Evolutionary conservation across 2,888 invertebrate genomes (phyloP), one percentile per base, ranked within the genome.

Genomic region (Cistogaster globosa): DNA sequence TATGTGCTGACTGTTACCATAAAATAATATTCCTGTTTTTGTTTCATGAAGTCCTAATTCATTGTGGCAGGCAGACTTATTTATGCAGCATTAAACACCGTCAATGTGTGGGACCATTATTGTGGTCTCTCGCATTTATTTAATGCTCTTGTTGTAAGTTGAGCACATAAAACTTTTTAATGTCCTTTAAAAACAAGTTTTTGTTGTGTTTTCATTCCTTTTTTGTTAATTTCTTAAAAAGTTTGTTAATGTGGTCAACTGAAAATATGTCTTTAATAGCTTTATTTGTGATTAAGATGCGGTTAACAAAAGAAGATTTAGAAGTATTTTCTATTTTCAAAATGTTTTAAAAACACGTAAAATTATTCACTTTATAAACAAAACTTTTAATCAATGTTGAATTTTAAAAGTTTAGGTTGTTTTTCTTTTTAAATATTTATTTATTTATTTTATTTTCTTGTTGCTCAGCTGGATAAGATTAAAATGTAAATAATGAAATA

Each of bases 21-120:
- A 26, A 32, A 12, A 45, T 57, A 26, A 63, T 48, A 32, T 51
- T 20, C 14, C 14, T 45, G 48, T 74, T 67, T 60, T 53, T 55
- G 7, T 36, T 71, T 12, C 12, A 53, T 36, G 22, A 55, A 32
- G 9, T 60, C 53, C 60, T 45, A 74, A 62, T 68, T 32, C 16
- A 14, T 63, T 75, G 26, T 42, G 38, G 42, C n/a, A 22, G 38
- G 42, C n/a, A 22, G 67, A 57, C 76, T 84, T 84, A 76, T 84
- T 84, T 84, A 72, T 76, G 80, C 80, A 80, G 80, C 80, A 80
- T 80, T 80, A 55, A 84, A 80, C 71, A 75, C 18, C 16, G 45
- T 63, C 63, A 80, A 80, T 80, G 36, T 76, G 65, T 53, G 55
- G 80, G 76, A 38, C 68, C 72, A 74, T 81, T 85, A 74, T 53